These are phyloP conservation scores for Etheostoma spectabile DNA, from an alignment of 2,113 vertebrate genomes.

Conservation along the genomic window DNA sequence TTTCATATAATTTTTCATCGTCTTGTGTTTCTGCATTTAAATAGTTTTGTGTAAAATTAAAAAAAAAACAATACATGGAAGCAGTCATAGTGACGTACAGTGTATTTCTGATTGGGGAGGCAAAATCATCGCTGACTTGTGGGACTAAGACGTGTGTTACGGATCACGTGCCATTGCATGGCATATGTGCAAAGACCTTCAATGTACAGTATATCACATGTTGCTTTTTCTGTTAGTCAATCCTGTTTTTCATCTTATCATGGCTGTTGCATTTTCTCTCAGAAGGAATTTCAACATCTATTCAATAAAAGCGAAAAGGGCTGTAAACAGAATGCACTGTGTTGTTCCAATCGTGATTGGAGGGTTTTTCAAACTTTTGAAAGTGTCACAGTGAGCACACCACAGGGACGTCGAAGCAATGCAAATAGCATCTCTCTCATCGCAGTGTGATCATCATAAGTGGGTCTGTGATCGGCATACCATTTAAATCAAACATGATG, in stretches of 20 bases:
- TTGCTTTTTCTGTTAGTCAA: conserved; percentile 65
- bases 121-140: conserved; percentile 22
- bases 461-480: conserved; percentile 28
- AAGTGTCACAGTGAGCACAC: not conserved
- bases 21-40: conserved; percentile 78
- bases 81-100: conserved; percentile 3
- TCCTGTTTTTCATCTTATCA: conserved; percentile 57
- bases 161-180: conserved; percentile 55
- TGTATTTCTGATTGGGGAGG: conserved; percentile 27
- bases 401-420: conserved; percentile 56
- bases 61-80: not conserved
- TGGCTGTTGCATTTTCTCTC: conserved; percentile 58
- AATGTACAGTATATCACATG: conserved; percentile 66
- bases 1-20: conserved; percentile 86
- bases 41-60: conserved; percentile 15
- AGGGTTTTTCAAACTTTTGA: conserved; percentile 28
- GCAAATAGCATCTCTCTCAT: conserved; percentile 42
- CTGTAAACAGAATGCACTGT: conserved; percentile 77
- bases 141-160: conserved; percentile 21
- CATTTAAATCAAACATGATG: conserved; percentile 54
- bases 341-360: conserved; percentile 72
- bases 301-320: conserved; percentile 81
- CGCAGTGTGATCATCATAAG: conserved; percentile 44
- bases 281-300: conserved; percentile 65
- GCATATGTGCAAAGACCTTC: conserved; percentile 58